Evolutionary conservation across 1,140 invertebrate species (phyloP), one percentile per base, ranked within the genome.

Genomic region (Tyrophagus putrescentiae): DNA sequence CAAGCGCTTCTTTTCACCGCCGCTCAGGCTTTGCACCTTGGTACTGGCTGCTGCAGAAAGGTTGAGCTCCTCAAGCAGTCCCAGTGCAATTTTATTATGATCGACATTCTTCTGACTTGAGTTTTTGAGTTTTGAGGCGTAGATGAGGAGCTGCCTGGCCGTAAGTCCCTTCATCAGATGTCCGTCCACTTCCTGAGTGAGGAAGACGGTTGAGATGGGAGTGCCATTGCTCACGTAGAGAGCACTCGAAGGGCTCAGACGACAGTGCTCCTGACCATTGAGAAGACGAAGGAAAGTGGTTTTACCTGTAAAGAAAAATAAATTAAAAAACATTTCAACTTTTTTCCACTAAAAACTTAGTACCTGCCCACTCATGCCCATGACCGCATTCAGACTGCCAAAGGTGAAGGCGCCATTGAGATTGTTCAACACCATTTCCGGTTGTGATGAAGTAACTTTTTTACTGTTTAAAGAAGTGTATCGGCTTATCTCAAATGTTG

Each of bases 1-100:
- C 41, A 96, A 73, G 52, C 92, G 78, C 71, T 95, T 96, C 57
- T 85, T 77, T 74, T 96, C 90, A 0, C 92, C 92, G 6, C 91
- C 91, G 23, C 45, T 58, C 39, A 33, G 44, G 9, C 31, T 57
- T 7, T 48, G 21, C 25, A 57, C 31, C 23, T 21, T 13, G 31
- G 29, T 57, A 41, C 31, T 23, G 4, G 56, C 56, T 42, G 86
- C 84, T 62, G 89, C 85, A 3, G 80, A 78, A 9, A 96, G 72
- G 54, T 89, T 85, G 4, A 96, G 36, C 36, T 13, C 44, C 11
- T 25, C n/a, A 44, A 45, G 13, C 7, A 62, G 9, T 11, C 21
- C 16, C 11, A 27, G 18, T 13, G 52, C 39, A 4, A 57, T 52
- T 9, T 57, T 57, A 13, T 57, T 29, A 6, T 52, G 6, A 57